Base-by-base conservation (phyloP, 2,113 vertebrate species). In the Elgaria multicarinata region DNA sequence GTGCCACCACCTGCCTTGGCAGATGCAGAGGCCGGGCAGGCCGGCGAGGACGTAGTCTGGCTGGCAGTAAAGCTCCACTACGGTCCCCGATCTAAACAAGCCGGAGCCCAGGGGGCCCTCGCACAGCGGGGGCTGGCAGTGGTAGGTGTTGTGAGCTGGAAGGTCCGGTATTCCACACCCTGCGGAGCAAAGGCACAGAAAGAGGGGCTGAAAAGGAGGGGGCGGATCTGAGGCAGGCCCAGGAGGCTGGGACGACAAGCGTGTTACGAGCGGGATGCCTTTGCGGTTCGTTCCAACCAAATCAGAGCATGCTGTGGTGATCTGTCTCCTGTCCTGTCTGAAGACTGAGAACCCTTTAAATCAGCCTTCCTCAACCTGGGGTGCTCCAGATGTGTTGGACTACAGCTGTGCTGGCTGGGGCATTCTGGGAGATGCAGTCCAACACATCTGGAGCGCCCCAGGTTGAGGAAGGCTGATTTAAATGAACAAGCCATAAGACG, bases 1-100 rank as follows among this genome's bases (percentile, higher is more conserved):
- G 1, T 0, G 28, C 97, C 97, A 97, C 10, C 2, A 77, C 0
- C 97, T 96, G 2, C 91, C 93, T 3, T 69, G 93, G 53, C 97
- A 97, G 88, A 5, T 91, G 81, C 95, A 95, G 24, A 88, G 22
- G 0, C 64, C 71, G 3, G 39, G 42, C 72, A 64, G 89, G 69
- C 12, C 72, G 74, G 58, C 94, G 81, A 96, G 79, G 90, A 90
- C 80, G 91, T 93, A 97, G 0, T 97, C 96, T 0, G 95, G 85
- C 91, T 97, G 97, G 5, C 97, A 98, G 95, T 96, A 97, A 90
- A 96, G 92, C 22, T 91, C 94, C 91, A 97, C 94, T 76, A 90
- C 0, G 4, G 84, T 39, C n/a, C n/a, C 84, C 4, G 22, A 9
- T 58, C 7, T 42, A 31, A 87, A 64, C 1, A 1, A 2, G 53